Evolutionary conservation across 2,113 vertebrate species (phyloP), one percentile per base, ranked within the genome.

Genomic region (Spea multiplicata): DNA sequence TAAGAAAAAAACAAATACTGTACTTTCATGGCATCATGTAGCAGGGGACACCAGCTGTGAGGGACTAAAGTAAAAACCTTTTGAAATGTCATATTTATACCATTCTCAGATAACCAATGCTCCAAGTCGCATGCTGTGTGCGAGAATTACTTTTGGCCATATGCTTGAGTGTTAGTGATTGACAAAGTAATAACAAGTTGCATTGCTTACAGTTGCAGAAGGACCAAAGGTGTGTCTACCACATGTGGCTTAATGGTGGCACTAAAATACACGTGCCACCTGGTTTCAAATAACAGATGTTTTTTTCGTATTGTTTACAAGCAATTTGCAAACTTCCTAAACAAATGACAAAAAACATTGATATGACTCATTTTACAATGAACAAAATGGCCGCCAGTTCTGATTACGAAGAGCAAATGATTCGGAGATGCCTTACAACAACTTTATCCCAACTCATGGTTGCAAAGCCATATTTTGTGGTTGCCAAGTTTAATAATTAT

Each of bases 21-120:
- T 65, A 78, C 67, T 78, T 66, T 78, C n/a, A 66, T 46, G 76
- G 14, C 68, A 66, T 72, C 61, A 66, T 64, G 64, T 78, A 72
- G 66, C 66, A 72, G 61, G 72, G 17, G 45, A 47, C 44, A 12
- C 69, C 76, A 72, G 55, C 76, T 72, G 76, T 45, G 69, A 78
- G 30, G 46, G 30, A 72, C 59, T 66, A 57, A 78, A 57, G 44
- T 78, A 72, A 78, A 78, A 71, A 66, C 76, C 76, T 78, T 72
- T 78, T 66, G 62, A 78, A 78, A 78, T 78, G 76, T 72, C 76
- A 78, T 72, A 78, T 78, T 78, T 78, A 53, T 72, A 78, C 59
- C 9, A 59, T 77, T 77, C 55, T 47, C 66, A 13, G 66, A 45
- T 69, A 66, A 30, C 30, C 52, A 16, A 8, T 47, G 74, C 52